phyloP scores from a whole-genome alignment of 2,888 invertebrate species.

The Hetaerina titia region DNA sequence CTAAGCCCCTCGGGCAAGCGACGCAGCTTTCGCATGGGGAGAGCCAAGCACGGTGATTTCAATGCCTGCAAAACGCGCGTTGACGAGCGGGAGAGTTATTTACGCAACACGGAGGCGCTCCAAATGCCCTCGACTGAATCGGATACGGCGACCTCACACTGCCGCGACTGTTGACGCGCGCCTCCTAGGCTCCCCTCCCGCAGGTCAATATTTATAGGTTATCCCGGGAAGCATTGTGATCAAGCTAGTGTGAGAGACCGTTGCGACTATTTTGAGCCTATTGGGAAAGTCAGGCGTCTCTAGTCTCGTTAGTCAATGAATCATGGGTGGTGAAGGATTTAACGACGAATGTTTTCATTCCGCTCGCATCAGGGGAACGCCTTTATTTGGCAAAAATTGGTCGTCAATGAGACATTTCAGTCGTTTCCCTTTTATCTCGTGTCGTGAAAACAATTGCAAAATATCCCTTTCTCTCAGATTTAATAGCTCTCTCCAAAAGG shows the following conservation, averaged over 20 bases:
- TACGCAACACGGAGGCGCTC: slow-evolving; percentile 8
- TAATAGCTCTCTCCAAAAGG: background rate
- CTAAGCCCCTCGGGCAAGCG: too few relatives aligned
- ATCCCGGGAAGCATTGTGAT: slow-evolving; percentile 3
- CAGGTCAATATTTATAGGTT: slow-evolving; percentile 29
- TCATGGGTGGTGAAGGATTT: background rate
- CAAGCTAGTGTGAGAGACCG: background rate
- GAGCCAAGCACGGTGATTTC: background rate
- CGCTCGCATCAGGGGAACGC: background rate
- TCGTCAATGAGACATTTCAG: background rate
- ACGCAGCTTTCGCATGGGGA: too few relatives aligned
- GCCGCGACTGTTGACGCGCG: background rate
- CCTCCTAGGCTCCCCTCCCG: background rate
- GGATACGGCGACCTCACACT: background rate
- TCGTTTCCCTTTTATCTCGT: background rate
- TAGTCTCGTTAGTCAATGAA: background rate
- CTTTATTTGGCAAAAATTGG: background rate
- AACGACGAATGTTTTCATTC: background rate
- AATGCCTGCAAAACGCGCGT: background rate
- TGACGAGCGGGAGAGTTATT: background rate
- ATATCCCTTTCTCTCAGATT: background rate
- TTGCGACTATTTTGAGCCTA: background rate
- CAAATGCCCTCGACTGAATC: background rate
- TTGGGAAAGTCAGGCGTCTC: background rate
- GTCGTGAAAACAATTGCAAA: background rate